A percentile compares a stretch with the other conserved stretches of the same genome.
phyloP scores from a whole-genome alignment of 2,888 invertebrate genomes.

The Chloromyia formosa region DNA sequence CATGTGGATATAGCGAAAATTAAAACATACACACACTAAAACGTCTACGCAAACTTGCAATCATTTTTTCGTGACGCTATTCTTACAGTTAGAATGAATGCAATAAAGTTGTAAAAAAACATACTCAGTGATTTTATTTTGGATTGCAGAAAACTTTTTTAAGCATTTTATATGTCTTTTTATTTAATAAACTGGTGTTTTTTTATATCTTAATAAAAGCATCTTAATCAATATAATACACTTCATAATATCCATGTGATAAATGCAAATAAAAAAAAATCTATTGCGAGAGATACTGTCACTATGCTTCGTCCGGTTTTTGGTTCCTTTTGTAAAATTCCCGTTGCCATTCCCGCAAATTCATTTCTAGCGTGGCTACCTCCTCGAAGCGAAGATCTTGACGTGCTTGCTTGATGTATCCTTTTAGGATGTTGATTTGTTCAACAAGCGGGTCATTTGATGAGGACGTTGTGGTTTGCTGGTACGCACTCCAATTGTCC shows the following conservation, averaged over 20 bases:
- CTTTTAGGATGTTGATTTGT: constrained; percentile 92
- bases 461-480: constrained; percentile 56
- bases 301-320: constrained; percentile 46
- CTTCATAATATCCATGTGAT: neutral
- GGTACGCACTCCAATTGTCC: constrained; percentile 64
- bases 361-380: constrained; percentile 86
- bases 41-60: constrained; percentile 16
- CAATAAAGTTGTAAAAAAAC: too few species aligned
- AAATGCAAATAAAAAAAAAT: constrained; percentile 5
- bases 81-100: too few species aligned
- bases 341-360: constrained; percentile 86
- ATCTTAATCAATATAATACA: constrained; percentile 9
- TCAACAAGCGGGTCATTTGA: constrained; percentile 78
- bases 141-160: neutral
- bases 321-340: constrained; percentile 72
- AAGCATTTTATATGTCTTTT: neutral
- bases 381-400: constrained; percentile 76
- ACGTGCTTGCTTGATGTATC: constrained; percentile 89
- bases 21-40: neutral
- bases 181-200: too few species aligned
- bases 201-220: constrained; percentile 5
- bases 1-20: neutral
- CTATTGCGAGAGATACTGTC: neutral
- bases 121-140: too few species aligned
- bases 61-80: neutral